Conservation (phyloP, 2,888 invertebrate species). For the Eristalis arbustorum region DNA sequence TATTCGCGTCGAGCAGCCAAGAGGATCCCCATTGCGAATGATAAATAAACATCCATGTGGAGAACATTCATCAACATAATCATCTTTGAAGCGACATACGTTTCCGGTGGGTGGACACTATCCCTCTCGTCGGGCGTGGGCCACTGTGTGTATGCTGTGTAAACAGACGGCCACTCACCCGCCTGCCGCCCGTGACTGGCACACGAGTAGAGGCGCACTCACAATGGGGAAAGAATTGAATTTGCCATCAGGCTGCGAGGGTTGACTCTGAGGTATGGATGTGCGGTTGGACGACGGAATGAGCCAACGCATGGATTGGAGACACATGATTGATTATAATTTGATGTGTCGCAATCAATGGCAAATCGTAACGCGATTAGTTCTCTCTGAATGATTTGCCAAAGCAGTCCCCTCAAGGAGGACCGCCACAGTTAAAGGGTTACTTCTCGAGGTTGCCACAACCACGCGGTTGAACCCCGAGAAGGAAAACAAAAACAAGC, state of each 20-base stretch:
- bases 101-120: constrained; percentile 44
- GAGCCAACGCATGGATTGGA: background rate
- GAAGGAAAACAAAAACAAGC: background rate
- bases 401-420: background rate
- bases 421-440: background rate
- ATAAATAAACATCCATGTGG: constrained; percentile 64
- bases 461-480: background rate
- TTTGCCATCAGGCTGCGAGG: constrained; percentile 38
- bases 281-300: too few species aligned
- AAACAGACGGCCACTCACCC: constrained; percentile 25
- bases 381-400: constrained; percentile 29
- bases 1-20: constrained; percentile 18
- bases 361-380: constrained; percentile 52
- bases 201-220: constrained; percentile 20
- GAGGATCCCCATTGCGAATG: constrained; percentile 31
- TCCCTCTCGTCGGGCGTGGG: background rate
- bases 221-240: constrained; percentile 30
- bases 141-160: background rate
- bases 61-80: constrained; percentile 66
- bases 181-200: constrained; percentile 7
- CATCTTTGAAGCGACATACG: constrained; percentile 60
- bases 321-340: constrained; percentile 63
- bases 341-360: constrained; percentile 60
- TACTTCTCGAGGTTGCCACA: background rate
- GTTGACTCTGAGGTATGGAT: background rate